Base-by-base conservation (phyloP, 35 echinoderm and acorn worm species). In the Eucidaris tribuloides region DNA sequence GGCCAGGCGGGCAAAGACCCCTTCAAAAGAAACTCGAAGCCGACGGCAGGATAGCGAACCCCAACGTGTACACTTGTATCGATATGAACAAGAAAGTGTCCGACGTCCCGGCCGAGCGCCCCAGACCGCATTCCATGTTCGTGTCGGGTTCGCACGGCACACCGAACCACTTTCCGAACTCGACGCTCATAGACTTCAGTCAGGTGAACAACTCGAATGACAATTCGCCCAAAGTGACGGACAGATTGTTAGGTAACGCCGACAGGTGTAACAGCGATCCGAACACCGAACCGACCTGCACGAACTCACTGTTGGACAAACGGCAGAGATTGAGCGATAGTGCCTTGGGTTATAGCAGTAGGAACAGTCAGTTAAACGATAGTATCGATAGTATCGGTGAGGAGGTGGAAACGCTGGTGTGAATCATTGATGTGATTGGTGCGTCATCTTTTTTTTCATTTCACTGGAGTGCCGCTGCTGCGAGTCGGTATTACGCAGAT, bases 181-280 rank as follows among this genome's bases (percentile, higher is more conserved):
- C 68, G 41, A 74, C 68, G 11, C 68, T 74, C 34, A 74, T 74
- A 25, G 68, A 74, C 20, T 74, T 74, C 68, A 44, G 68, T 36
- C 68, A 74, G 41, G n/a, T 74, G 38, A 74, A 74, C 68, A 74
- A 74, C 68, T 74, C 68, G 68, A 74, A 74, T 23, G 68, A 74
- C 24, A 74, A 74, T 20, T 74, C 68, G n/a, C 68, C 68, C 41
- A 74, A 74, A 44, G 68, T 74, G 24, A 74, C 68, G 18, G 68
- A 74, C 41, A 27, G 68, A 22, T 74, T 74, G 37, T 40, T 74
- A 18, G 68, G 68, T 25, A 27, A 74, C 41, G 28, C 44, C 68
- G 68, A 74, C n/a, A 44, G 68, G 40, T 19, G 44, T 11, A 36
- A 44, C 37, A 74, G 33, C 68, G 17, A 40, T 40, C 35, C 38